Base-by-base conservation (phyloP, 2,113 vertebrate genomes). In the Otis tarda region DNA sequence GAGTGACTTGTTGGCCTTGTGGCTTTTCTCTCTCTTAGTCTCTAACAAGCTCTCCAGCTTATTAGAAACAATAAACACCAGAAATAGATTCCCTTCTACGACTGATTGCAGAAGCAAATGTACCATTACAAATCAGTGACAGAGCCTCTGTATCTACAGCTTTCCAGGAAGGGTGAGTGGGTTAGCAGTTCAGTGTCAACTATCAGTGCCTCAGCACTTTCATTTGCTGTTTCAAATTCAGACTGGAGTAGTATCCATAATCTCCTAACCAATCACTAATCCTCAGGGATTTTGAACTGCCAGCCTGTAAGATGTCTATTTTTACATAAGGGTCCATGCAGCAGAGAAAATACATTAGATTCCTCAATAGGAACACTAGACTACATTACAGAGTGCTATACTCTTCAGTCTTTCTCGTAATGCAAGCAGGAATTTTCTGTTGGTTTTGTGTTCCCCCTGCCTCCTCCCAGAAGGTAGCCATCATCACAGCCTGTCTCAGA, bases 261-360 rank as follows among this genome's bases (percentile, higher is more conserved):
- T 93, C 89, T 95, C 67, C 92, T 92, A 91, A 94, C 92, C 87
- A 90, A 87, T 91, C 85, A 69, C 70, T 95, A 93, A 97, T 95
- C 87, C 93, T 82, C 74, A 70, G 70, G 93, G 94, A 94, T 94
- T 95, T 90, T 83, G 68, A 84, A 68, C 80, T 89, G 74, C 71
- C 84, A 77, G 70, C 41, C 70, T 91, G 82, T 74, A 93, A 93
- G 82, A 80, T 83, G 75, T 91, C 87, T 95, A 21, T 90, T 95
- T 97, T 94, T 75, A 76, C 37, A 16, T 49, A 49, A 39, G 39
- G 56, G 90, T 87, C 43, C 28, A 14, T 59, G 61, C 45, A 73
- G n/a, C 76, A 64, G 67, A 64, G 61, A 37, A 63, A 90, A 93
- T 35, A 73, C 30, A 31, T 73, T 60, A 35, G 37, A 63, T 93